Base-by-base conservation (phyloP, 2,888 invertebrate genomes). In the Dolichopus griseipennis region DNA sequence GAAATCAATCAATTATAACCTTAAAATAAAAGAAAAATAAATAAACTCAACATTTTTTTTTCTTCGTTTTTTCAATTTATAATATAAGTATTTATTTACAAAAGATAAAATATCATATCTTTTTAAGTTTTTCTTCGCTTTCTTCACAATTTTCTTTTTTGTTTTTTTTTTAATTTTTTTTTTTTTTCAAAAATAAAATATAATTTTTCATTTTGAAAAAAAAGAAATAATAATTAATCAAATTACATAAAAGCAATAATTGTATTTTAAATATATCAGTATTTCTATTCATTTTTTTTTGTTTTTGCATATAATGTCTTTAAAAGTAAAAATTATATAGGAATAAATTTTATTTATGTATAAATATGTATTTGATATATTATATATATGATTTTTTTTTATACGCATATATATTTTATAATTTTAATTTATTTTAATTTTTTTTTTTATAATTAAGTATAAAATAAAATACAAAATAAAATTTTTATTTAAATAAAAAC, bases 81-180 rank as follows among this genome's bases (percentile, higher is more conserved):
- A 52, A 52, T 52, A 52, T 52, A 52, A 52, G 52, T 52, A 52
- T 52, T 52, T 52, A 52, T 52, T 52, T 52, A 52, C 52, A 52
- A 52, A 52, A 52, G 52, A 52, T 52, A 52, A 52, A 52, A 52
- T 52, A 52, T 52, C 52, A 52, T 52, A 52, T 52, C 52, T 52
- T 52, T 43, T 52, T n/a, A 52, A 52, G 52, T 52, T 52, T 37
- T 52, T 18, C 52, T 52, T 52, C n/a, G 52, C n/a, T 52, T 52
- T 52, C 52, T 52, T n/a, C 18, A 12, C 52, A 18, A 12, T n/a
- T 52, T 52, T 37, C 8, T 10, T 37, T 37, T 37, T 37, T 27
- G 27, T 41, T 41, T 41, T 52, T 52, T 52, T n/a, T 52, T 52
- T 37, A 5, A 34, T 37, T 37, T 5, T 37, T 27, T 27, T 41